These are phyloP conservation scores for Nixonia krombeini DNA, from an alignment of 1,140 invertebrate species.

Conservation along the genomic window DNA sequence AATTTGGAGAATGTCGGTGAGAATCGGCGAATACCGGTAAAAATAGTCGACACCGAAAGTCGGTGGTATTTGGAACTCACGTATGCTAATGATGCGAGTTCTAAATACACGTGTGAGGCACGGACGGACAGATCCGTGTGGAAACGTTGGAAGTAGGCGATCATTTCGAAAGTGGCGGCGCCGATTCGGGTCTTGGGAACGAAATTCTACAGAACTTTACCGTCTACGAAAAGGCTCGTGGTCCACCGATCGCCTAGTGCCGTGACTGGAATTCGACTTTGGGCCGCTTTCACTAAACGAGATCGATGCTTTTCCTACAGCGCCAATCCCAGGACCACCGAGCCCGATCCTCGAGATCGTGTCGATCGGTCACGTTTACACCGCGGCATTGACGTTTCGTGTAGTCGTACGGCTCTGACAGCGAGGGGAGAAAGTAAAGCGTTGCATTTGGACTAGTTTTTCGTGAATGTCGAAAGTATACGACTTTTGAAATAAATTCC, in stretches of 20 bases:
- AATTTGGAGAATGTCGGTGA: too few relatives aligned
- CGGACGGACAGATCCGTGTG: slow-evolving; percentile 39
- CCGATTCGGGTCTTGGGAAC: slow-evolving; percentile 60
- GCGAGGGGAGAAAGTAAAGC: slow-evolving; percentile 36
- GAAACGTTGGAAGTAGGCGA: slow-evolving; percentile 48
- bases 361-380: slow-evolving; percentile 13
- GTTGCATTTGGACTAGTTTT: slow-evolving; percentile 39
- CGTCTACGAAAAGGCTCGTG: slow-evolving; percentile 4
- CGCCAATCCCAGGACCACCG: slow-evolving; percentile 2
- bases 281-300: slow-evolving; percentile 66
- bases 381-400: not conserved
- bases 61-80: too few relatives aligned
- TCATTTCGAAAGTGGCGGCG: slow-evolving; percentile 52
- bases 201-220: slow-evolving; percentile 49
- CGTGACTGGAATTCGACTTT: slow-evolving; percentile 56
- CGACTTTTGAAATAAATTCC: slow-evolving; percentile 10
- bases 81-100: too few relatives aligned
- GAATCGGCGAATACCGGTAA: too few relatives aligned
- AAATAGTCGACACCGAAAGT: too few relatives aligned
- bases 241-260: slow-evolving; percentile 19
- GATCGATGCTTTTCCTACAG: slow-evolving; percentile 46
- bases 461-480: slow-evolving; percentile 26
- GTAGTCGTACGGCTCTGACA: too few relatives aligned
- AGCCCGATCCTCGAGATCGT: not conserved
- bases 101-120: slow-evolving; percentile 14